Conservation (phyloP, 2,888 invertebrate genomes). For the Oscheius onirici region DNA sequence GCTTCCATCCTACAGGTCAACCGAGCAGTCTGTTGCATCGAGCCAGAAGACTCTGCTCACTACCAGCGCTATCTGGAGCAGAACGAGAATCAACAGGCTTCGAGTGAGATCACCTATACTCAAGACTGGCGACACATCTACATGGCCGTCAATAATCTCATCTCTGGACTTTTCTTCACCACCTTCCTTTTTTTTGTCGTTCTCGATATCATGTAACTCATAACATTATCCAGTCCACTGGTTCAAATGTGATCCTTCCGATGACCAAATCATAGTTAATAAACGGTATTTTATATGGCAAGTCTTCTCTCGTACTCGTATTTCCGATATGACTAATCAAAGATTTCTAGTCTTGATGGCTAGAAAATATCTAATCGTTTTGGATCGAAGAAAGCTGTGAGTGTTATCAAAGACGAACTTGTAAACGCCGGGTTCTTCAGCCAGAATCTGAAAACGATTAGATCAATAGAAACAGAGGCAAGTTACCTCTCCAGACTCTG, state of each 20-base stretch:
- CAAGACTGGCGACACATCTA: constrained; percentile 69
- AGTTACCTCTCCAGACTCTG: constrained; percentile 61
- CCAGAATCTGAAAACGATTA: constrained; percentile 39
- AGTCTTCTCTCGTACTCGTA: neutral
- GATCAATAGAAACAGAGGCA: too few relatives aligned
- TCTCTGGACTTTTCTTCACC: constrained; percentile 64
- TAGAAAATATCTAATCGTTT: constrained; percentile 48
- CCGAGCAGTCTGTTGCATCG: constrained; percentile 65
- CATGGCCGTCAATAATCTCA: constrained; percentile 66
- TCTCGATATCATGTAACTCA: constrained; percentile 25
- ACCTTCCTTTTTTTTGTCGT: constrained; percentile 62
- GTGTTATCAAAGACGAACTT: constrained; percentile 64
- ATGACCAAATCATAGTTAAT: neutral
- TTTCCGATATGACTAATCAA: neutral
- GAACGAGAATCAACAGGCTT: constrained; percentile 32
- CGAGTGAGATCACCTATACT: constrained; percentile 52
- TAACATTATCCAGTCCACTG: neutral
- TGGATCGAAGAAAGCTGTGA: constrained; percentile 53
- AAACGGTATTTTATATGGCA: neutral
- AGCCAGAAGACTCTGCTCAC: constrained; percentile 62
- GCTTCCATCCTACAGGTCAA: constrained; percentile 50
- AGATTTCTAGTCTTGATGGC: too few relatives aligned
- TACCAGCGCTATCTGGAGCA: constrained; percentile 64
- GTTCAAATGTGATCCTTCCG: neutral
- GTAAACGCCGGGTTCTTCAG: constrained; percentile 58